Conservation (phyloP, 2,113 vertebrate genomes). For the Myotis yumanensis region DNA sequence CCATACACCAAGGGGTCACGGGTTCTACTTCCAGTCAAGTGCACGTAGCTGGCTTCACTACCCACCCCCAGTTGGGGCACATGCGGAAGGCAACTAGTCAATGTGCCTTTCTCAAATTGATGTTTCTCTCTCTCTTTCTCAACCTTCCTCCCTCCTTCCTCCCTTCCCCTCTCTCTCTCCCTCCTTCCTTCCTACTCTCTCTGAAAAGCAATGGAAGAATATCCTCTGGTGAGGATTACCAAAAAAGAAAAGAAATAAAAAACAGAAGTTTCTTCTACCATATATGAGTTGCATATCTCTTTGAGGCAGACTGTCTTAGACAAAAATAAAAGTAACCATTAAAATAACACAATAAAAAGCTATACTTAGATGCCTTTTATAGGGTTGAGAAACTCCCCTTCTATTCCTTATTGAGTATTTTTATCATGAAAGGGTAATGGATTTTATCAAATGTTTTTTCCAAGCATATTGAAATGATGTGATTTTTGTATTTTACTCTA, state of each 20-base stretch:
- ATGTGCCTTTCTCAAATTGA: too few relatives aligned
- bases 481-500: neutral
- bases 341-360: neutral
- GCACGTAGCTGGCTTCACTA: too few relatives aligned
- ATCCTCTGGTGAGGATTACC: too few relatives aligned
- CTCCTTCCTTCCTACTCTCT: neutral
- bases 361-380: neutral
- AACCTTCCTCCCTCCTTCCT: neutral
- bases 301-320: neutral
- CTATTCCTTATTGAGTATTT: neutral
- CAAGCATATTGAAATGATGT: neutral
- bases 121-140: neutral
- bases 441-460: conserved; percentile 36
- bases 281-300: neutral
- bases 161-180: neutral
- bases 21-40: too few relatives aligned
- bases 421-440: neutral
- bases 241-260: neutral
- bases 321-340: neutral
- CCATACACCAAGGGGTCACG: too few relatives aligned
- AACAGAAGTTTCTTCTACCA: neutral
- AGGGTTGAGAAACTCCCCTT: neutral
- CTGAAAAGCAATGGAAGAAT: neutral
- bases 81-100: too few relatives aligned
- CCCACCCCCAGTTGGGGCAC: too few relatives aligned